These are phyloP conservation scores for Rhopalosiphum nymphaeae DNA, from an alignment of 2,888 invertebrate genomes.

Conservation along the genomic window DNA sequence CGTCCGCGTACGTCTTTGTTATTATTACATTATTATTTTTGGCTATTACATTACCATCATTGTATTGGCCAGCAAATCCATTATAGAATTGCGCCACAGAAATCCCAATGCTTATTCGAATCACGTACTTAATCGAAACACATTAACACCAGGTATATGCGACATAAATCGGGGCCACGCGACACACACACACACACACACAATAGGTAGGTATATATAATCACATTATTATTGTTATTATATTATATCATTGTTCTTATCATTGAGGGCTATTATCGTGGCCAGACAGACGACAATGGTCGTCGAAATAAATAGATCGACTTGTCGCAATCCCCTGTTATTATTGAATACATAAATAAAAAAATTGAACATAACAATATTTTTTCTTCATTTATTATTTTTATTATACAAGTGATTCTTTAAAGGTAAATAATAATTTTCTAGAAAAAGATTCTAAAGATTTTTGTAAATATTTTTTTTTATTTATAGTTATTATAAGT, in stretches of 20 bases:
- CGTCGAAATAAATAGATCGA: conserved; percentile 28
- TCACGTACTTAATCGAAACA: conserved; percentile 64
- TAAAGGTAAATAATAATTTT: neutral
- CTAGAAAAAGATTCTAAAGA: neutral
- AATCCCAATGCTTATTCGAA: conserved; percentile 56
- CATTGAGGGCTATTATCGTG: conserved; percentile 16
- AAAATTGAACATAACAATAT: neutral
- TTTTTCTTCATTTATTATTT: neutral
- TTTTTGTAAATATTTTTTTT: neutral
- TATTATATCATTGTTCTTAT: conserved; percentile 59
- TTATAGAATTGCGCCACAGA: conserved; percentile 46
- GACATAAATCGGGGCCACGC: conserved; percentile 36
- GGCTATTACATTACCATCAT: conserved; percentile 7
- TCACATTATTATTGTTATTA: neutral
- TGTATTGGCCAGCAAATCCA: conserved; percentile 46
- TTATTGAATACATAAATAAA: neutral
- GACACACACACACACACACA: neutral
- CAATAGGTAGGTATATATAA: neutral
- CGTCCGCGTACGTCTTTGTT: neutral
- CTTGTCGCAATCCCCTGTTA: conserved; percentile 49
- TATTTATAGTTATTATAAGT: neutral
- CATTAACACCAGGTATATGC: conserved; percentile 21
- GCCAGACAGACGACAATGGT: neutral
- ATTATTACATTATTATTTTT: conserved; percentile 3
- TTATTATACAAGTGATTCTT: neutral